Percentiles rank a stretch among this genome's conserved stretches.
phyloP scores from a whole-genome alignment of 2,888 invertebrate species.

The Lissocephala sabroskyi region DNA sequence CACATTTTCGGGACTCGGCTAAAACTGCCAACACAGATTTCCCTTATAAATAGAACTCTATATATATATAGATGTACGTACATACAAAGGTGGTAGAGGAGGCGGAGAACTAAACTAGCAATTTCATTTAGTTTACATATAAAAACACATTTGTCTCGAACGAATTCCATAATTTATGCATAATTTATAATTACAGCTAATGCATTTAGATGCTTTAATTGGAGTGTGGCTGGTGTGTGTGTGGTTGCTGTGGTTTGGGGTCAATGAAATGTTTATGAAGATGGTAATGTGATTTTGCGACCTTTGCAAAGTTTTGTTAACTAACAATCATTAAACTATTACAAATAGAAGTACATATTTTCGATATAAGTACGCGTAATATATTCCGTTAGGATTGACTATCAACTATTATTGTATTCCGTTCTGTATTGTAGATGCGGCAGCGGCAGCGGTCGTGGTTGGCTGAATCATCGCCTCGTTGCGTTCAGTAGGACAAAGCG shows the following conservation, averaged over 20 bases:
- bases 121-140: constrained; percentile 53
- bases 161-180: too few species aligned
- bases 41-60: constrained; percentile 43
- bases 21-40: constrained; percentile 3
- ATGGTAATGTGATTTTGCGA: too few species aligned
- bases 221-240: constrained; percentile 60
- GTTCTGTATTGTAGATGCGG: not conserved
- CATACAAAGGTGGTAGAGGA: constrained; percentile 41
- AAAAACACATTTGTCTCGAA: constrained; percentile 25
- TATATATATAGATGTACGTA: constrained; percentile 21
- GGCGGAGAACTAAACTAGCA: constrained; percentile 52
- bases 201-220: constrained; percentile 61
- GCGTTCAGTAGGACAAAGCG: constrained; percentile 77
- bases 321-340: constrained; percentile 49
- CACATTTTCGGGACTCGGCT: constrained; percentile 22
- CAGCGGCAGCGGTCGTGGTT: too few species aligned
- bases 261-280: too few species aligned
- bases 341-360: too few species aligned
- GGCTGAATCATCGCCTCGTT: too few species aligned
- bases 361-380: too few species aligned
- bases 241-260: too few species aligned
- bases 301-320: constrained; percentile 33
- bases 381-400: too few species aligned
- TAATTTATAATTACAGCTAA: constrained; percentile 44
- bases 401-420: constrained; percentile 49